Evolutionary conservation across 2,797 vertebrate species (phyloP).

Genomic region (Moxostoma hubbsi): DNA sequence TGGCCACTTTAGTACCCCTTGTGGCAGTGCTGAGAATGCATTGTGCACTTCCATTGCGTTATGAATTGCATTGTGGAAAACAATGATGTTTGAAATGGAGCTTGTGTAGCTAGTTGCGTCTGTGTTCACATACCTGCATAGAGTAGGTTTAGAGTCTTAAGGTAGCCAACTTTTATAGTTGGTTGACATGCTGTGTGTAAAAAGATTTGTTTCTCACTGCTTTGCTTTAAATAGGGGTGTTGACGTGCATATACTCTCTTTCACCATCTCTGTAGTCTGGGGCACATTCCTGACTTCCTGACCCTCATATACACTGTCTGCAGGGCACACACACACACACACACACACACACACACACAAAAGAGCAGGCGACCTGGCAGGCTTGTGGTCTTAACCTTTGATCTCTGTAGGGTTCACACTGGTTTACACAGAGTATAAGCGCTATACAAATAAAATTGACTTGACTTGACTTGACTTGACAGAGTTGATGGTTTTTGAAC

Average conservation of each 20-base stretch:
- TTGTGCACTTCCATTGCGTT: too few species aligned
- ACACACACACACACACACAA: conserved; percentile 59
- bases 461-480: too few species aligned
- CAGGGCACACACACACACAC: conserved; percentile 15
- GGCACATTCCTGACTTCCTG: conserved; percentile 80
- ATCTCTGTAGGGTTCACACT: conserved; percentile 51
- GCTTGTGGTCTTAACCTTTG: conserved; percentile 71
- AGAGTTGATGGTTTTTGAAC: not conserved
- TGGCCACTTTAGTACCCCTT: too few species aligned
- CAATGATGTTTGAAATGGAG: too few species aligned
- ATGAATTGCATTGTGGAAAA: too few species aligned
- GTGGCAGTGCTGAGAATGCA: too few species aligned
- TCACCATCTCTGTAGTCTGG: conserved; percentile 55
- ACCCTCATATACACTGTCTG: conserved; percentile 55
- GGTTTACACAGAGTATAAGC: conserved; percentile 50
- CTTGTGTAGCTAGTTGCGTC: too few species aligned
- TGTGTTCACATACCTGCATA: too few species aligned
- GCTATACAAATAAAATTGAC: too few species aligned
- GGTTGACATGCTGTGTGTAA: not conserved
- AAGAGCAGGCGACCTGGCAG: conserved; percentile 48
- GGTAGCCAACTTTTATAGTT: not conserved
- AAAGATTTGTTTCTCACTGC: not conserved
- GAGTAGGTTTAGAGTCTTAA: not conserved
- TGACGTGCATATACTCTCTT: not conserved
- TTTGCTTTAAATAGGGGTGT: not conserved